Base-by-base conservation (phyloP, 1,140 invertebrate species). In the Brachystomella parvula region DNA sequence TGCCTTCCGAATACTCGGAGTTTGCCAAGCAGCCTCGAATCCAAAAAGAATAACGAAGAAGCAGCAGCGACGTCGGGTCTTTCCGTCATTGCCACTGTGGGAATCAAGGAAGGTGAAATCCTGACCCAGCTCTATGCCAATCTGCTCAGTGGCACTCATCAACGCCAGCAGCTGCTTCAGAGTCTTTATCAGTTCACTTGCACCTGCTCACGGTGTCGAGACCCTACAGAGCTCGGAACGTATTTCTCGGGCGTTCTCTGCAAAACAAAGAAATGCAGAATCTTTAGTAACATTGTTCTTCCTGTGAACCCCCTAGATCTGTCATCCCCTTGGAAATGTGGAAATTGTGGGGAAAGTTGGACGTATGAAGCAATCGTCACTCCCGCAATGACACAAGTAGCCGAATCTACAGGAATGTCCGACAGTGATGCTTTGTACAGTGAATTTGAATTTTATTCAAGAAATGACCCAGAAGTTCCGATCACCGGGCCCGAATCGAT, bases 151-250 rank as follows among this genome's bases (percentile, higher is more conserved):
- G 75, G 74, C 3, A 77, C 75, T 3, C 64, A 70, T 12, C 69
- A 70, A n/a, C 63, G 76, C 15, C 63, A 76, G n/a, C 70, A 73
- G 17, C 68, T 74, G 63, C 65, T 77, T 1, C 68, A 75, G 64
- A 60, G 67, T 33, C 71, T 70, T 35, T 76, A 77, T 60, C 73
- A 75, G 57, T 76, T 77, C 64, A 75, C 73, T 65, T 77, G 76
- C 63, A 64, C 58, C 1, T 77, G 76, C 63, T 32, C 57, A 31
- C 49, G 76, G 29, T 77, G 76, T 53, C 60, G 64, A n/a, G 75
- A 77, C 49, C 75, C 75, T 3, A 74, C 70, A 12, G 76, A 77
- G 62, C 30, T 68, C 19, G 66, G 64, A 15, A 70, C 68, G n/a
- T 64, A 63, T 47, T 63, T 72, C 39, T 62, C 70, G 33, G 62